Evolutionary conservation across 2,113 vertebrate species (phyloP).

Genomic region (Myrmophylax atrothorax): DNA sequence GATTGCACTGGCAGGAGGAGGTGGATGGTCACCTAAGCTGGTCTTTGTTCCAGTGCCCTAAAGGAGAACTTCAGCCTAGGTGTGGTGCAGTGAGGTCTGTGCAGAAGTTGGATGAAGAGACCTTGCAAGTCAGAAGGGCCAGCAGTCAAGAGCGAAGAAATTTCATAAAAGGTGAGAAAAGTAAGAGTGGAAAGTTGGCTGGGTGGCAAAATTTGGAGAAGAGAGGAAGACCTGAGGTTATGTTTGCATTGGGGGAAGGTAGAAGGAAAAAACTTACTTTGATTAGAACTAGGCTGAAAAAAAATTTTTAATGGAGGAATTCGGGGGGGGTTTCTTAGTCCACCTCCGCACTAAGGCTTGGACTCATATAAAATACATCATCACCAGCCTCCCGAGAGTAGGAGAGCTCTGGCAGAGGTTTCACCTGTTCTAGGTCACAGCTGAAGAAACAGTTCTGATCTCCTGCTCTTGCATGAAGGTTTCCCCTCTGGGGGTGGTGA

Average conservation of each 20-base stretch:
- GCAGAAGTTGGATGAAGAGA: not conserved
- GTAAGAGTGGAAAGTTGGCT: not conserved
- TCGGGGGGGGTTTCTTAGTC: not conserved
- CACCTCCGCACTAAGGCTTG: not conserved
- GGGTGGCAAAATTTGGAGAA: not conserved
- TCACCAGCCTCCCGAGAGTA: not conserved
- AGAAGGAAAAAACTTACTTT: not conserved
- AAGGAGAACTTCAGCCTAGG: not conserved
- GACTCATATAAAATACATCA: not conserved
- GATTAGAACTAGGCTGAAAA: not conserved
- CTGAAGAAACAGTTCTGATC: not conserved
- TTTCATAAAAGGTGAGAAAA: not conserved
- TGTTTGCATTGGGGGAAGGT: not conserved
- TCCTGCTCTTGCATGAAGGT: fast-evolving
- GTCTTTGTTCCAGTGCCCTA: not conserved
- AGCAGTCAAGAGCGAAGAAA: not conserved
- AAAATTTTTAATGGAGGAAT: not conserved
- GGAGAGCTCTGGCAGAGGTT: not conserved
- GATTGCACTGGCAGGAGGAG: not conserved
- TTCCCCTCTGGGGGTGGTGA: not conserved
- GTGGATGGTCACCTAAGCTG: not conserved
- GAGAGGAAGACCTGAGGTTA: not conserved
- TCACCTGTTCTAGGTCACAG: not conserved
- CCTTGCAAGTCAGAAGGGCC: not conserved
- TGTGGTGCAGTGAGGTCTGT: not conserved